phyloP scores from a whole-genome alignment of 2,888 invertebrate genomes.

The Mimas tiliae region DNA sequence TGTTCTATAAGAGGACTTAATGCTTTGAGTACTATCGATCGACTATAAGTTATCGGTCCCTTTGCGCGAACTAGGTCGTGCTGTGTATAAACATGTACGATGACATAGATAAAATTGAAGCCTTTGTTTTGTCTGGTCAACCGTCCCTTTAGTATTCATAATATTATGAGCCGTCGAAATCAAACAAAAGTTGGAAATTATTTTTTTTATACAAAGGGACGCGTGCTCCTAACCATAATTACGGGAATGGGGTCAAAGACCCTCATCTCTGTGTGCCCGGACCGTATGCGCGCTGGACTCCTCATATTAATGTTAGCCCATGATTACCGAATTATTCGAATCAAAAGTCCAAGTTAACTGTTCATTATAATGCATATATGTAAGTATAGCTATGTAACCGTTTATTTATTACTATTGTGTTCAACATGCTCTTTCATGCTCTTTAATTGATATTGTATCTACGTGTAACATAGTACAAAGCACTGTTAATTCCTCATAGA shows the following conservation, averaged over 20 bases:
- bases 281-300: constrained; percentile 37
- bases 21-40: constrained; percentile 70
- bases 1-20: constrained; percentile 41
- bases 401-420: not conserved
- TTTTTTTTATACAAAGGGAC: constrained; percentile 21
- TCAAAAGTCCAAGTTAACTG: constrained; percentile 28
- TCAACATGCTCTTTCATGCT: not conserved
- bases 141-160: not conserved
- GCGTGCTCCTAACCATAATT: constrained; percentile 53
- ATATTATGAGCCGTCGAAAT: not conserved
- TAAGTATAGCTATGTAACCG: constrained; percentile 35
- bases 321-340: constrained; percentile 41
- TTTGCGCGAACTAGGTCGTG: constrained; percentile 69
- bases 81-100: constrained; percentile 46
- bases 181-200: constrained; percentile 26
- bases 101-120: constrained; percentile 15
- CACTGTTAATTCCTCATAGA: constrained; percentile 34
- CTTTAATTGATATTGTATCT: not conserved
- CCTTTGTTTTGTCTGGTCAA: constrained; percentile 19
- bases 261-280: constrained; percentile 44
- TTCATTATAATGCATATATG: not conserved
- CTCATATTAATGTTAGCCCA: constrained; percentile 36
- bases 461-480: not conserved
- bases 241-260: constrained; percentile 67
- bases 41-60: constrained; percentile 70